These are phyloP conservation scores for Eulemur rubriventer DNA, from an alignment of 2,797 vertebrate species.

Conservation along the genomic window DNA sequence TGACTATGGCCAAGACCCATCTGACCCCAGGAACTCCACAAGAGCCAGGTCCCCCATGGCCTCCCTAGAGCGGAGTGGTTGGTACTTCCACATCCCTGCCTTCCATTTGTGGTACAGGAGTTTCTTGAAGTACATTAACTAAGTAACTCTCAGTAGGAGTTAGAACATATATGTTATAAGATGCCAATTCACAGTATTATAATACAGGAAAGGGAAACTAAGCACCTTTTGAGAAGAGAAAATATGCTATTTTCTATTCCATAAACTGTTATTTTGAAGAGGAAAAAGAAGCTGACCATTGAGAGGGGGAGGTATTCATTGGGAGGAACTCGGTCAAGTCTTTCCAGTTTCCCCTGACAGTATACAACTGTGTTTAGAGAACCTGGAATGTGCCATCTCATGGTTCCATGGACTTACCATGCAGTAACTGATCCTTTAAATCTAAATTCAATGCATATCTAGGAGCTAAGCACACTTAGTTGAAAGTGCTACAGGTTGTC, in stretches of 20 bases:
- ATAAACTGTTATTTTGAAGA: not conserved
- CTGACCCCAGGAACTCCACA: not conserved
- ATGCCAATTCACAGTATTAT: not conserved
- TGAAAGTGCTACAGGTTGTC: conserved; percentile 65
- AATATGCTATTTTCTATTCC: not conserved
- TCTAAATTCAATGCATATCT: conserved; percentile 54
- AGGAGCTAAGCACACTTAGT: conserved; percentile 42
- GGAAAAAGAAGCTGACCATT: not conserved
- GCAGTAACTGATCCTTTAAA: not conserved
- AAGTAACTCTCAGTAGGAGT: not conserved
- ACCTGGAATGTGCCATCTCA: not conserved
- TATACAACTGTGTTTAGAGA: not conserved
- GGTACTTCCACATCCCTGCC: not conserved
- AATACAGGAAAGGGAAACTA: not conserved
- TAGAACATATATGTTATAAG: not conserved
- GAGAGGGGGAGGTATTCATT: not conserved
- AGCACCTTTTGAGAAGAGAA: not conserved
- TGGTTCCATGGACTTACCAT: not conserved
- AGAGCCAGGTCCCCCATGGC: accelerated
- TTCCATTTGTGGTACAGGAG: not conserved
- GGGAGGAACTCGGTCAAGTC: not conserved
- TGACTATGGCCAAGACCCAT: not conserved
- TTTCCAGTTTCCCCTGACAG: not conserved
- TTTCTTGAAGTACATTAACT: not conserved
- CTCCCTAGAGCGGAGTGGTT: accelerated